Conservation (phyloP, 2,888 invertebrate species). For the Parochlus steinenii region DNA sequence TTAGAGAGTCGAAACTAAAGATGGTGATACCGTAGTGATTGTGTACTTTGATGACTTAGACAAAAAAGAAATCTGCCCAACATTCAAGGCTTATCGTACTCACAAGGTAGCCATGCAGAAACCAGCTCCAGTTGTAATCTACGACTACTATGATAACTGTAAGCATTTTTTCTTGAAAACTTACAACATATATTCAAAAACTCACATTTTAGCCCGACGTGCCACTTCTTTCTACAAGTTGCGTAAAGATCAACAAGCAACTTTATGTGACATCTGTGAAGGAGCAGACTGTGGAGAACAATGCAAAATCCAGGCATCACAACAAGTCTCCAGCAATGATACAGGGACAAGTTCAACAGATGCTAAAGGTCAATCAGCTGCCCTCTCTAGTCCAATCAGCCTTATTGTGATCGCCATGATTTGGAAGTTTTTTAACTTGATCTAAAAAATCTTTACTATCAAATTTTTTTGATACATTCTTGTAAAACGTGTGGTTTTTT, state of each 20-base stretch:
- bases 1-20: slow-evolving; percentile 50
- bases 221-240: slow-evolving; percentile 71
- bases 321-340: slow-evolving; percentile 2
- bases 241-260: slow-evolving; percentile 42
- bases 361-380: slow-evolving; percentile 3
- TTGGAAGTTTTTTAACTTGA: too few relatives aligned
- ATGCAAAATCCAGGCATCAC: slow-evolving; percentile 11
- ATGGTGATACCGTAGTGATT: slow-evolving; percentile 43
- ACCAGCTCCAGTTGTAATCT: slow-evolving; percentile 67
- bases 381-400: slow-evolving; percentile 9
- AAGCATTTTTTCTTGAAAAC: slow-evolving; percentile 25
- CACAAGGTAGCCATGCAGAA: slow-evolving; percentile 75
- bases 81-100: slow-evolving; percentile 65
- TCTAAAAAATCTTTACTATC: too few relatives aligned
- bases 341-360: neutral
- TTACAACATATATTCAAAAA: neutral
- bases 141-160: slow-evolving; percentile 87
- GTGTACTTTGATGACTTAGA: slow-evolving; percentile 56
- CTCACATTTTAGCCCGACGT: slow-evolving; percentile 50
- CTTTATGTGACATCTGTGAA: slow-evolving; percentile 72
- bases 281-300: slow-evolving; percentile 36
- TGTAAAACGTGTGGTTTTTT: too few relatives aligned
- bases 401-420: slow-evolving; percentile 10
- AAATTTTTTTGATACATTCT: too few relatives aligned
- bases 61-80: slow-evolving; percentile 54